A percentile compares a stretch with the other conserved stretches of the same genome.
phyloP scores from a whole-genome alignment of 2,113 vertebrate species.

The Oncorhynchus gorbuscha region DNA sequence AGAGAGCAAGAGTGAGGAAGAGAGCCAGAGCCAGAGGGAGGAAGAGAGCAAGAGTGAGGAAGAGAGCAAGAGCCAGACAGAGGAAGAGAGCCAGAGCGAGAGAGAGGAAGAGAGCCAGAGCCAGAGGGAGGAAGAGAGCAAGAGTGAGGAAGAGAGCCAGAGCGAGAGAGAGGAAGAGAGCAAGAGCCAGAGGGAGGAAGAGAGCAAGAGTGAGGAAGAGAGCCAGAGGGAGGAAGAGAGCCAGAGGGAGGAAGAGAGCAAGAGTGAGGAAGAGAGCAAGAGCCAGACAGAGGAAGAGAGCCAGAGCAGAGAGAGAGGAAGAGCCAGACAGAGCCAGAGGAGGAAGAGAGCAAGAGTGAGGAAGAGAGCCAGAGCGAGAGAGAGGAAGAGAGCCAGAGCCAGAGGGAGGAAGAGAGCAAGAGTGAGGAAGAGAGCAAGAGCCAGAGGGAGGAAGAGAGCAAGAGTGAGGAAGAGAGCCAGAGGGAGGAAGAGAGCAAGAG shows the following conservation, averaged over 20 bases:
- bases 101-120: constrained; percentile 33
- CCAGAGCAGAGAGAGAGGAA: constrained; percentile 16
- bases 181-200: constrained; percentile 11
- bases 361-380: constrained; percentile 33
- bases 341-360: not conserved
- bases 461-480: too few relatives aligned
- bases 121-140: not conserved
- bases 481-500: not conserved
- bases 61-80: constrained; percentile 26
- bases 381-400: too few relatives aligned
- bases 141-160: too few relatives aligned
- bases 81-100: not conserved
- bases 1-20: too few relatives aligned
- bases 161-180: constrained; percentile 26
- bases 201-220: constrained; percentile 6
- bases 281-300: not conserved
- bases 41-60: constrained; percentile 9
- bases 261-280: too few relatives aligned
- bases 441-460: constrained; percentile 31
- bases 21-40: not conserved
- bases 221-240: too few relatives aligned
- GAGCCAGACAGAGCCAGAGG: constrained; percentile 26
- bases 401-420: not conserved
- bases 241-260: not conserved
- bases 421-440: too few relatives aligned